phyloP scores from a whole-genome alignment of 2,797 vertebrate genomes.

The Rhadinocentrus ornatus region DNA sequence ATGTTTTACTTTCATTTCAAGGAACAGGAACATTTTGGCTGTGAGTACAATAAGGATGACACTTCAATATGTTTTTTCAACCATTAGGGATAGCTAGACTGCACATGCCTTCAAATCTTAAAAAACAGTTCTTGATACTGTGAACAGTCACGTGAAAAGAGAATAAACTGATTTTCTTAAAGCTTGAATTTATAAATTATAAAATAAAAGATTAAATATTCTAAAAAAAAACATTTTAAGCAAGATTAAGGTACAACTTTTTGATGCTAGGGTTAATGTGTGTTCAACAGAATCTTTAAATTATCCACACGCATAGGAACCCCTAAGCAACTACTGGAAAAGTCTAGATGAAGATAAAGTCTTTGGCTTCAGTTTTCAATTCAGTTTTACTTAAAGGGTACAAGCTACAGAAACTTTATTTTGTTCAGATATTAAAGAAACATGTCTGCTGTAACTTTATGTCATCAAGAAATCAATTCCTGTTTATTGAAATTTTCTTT shows the following conservation, averaged over 20 bases:
- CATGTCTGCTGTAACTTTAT: not conserved
- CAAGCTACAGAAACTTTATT: not conserved
- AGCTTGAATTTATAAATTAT: not conserved
- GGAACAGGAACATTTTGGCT: not conserved
- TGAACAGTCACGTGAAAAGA: no score
- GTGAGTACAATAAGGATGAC: not conserved
- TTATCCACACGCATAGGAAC: not conserved
- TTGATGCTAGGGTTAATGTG: not conserved
- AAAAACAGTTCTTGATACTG: no score
- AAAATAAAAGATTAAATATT: not conserved
- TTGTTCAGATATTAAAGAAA: not conserved
- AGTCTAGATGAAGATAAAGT: not conserved
- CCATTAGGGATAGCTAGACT: not conserved
- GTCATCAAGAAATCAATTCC: not conserved
- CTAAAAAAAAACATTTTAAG: not conserved
- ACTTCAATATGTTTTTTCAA: not conserved
- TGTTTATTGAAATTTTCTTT: not conserved
- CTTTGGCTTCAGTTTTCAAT: not conserved
- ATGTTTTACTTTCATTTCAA: constrained; percentile 18
- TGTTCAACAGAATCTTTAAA: not conserved
- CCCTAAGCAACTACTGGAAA: not conserved
- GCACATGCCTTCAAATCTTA: not conserved
- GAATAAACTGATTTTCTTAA: not conserved
- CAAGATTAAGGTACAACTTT: no score
- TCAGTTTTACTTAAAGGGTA: not conserved